phyloP scores from a whole-genome alignment of 1,140 invertebrate species.

The Dermatophagoides farinae region DNA sequence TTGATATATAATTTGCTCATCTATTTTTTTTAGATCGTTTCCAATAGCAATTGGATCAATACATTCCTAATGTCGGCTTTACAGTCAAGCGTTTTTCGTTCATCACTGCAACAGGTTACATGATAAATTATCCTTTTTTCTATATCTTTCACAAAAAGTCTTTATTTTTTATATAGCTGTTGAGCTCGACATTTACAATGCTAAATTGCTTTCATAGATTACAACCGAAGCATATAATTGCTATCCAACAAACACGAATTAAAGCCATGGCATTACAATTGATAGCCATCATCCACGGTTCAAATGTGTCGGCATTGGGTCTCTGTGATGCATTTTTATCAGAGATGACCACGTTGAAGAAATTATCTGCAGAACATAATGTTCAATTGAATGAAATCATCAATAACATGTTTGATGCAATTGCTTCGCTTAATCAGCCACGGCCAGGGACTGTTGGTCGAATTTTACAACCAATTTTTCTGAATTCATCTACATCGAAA shows the following conservation, averaged over 20 bases:
- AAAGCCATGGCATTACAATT: constrained; percentile 62
- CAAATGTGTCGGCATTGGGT: constrained; percentile 37
- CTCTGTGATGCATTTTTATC: constrained; percentile 39
- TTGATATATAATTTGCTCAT: too few relatives aligned
- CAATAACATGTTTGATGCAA: constrained; percentile 47
- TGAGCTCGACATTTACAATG: constrained; percentile 45
- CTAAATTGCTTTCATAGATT: constrained; percentile 64
- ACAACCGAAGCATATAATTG: constrained; percentile 43
- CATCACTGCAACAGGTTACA: constrained; percentile 17
- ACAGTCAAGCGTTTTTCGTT: constrained; percentile 18
- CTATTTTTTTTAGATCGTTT: too few relatives aligned
- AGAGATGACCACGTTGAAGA: constrained; percentile 33
- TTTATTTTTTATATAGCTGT: constrained; percentile 8
- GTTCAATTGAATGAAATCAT: constrained; percentile 53
- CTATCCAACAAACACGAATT: constrained; percentile 60
- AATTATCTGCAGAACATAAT: constrained; percentile 28
- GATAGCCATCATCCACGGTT: constrained; percentile 43
- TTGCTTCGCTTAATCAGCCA: constrained; percentile 52
- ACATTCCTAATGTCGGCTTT: constrained; percentile 17
- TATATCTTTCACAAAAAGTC: too few relatives aligned
- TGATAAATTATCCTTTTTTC: neutral
- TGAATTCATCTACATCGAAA: constrained; percentile 25
- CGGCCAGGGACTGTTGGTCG: constrained; percentile 62
- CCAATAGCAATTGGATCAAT: constrained; percentile 21
- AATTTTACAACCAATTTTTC: constrained; percentile 54